A percentile compares a stretch with the other conserved stretches of the same genome.
phyloP scores from a whole-genome alignment of 2,888 invertebrate genomes.

The Bhutanitis thaidina region DNA sequence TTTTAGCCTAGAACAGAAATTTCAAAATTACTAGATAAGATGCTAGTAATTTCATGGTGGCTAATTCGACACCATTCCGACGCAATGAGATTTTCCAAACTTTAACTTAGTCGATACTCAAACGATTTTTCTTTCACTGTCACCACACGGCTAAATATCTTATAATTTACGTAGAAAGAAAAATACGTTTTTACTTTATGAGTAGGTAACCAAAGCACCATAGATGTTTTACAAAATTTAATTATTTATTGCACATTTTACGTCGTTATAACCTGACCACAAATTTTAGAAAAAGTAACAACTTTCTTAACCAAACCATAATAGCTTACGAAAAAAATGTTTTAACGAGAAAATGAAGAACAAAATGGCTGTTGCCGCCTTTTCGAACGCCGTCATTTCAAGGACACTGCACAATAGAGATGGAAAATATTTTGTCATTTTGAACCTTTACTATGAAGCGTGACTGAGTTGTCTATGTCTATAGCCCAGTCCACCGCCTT shows the following conservation, averaged over 20 bases:
- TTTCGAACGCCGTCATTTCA: conserved; percentile 24
- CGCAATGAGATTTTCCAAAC: too few species aligned
- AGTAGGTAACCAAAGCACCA: not conserved
- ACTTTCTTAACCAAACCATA: conserved; percentile 16
- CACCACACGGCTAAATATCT: too few species aligned
- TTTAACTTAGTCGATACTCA: too few species aligned
- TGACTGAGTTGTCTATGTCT: conserved; percentile 26
- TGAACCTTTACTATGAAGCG: conserved; percentile 24
- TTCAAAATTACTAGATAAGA: too few species aligned
- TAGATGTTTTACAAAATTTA: conserved; percentile 1
- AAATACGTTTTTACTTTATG: too few species aligned
- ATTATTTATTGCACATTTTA: conserved; percentile 24
- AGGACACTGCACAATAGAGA: conserved; percentile 29
- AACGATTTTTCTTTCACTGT: too few species aligned
- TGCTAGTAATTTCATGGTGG: too few species aligned
- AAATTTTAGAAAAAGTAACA: conserved; percentile 16
- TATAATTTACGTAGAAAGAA: too few species aligned
- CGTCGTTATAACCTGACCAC: conserved; percentile 23
- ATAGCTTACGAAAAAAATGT: not conserved
- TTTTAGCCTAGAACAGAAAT: too few species aligned
- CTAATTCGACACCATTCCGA: too few species aligned
- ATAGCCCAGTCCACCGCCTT: conserved; percentile 30
- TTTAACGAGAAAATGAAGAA: conserved; percentile 10
- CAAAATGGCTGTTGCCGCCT: not conserved
- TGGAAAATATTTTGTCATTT: conserved; percentile 45